Percentiles rank a stretch among this genome's conserved stretches.
phyloP scores from a whole-genome alignment of 2,113 vertebrate species.

The Otolemur garnettii region DNA sequence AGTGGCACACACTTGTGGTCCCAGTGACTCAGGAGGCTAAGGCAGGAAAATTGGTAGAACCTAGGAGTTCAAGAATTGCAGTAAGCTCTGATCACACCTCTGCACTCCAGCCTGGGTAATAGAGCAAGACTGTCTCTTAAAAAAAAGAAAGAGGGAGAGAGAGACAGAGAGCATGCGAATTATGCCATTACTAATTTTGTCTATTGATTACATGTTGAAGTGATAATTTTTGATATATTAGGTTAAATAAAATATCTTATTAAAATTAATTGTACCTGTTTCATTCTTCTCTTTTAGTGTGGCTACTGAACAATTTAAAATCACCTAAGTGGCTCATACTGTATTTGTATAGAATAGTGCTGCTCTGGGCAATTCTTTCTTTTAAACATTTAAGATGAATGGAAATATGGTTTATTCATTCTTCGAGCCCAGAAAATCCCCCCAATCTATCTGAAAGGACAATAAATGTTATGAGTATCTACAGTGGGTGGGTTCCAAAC shows the following conservation, averaged over 20 bases:
- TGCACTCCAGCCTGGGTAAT: too few relatives aligned
- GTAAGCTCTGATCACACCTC: too few relatives aligned
- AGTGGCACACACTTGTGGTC: too few relatives aligned
- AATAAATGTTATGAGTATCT: background rate
- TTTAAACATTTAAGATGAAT: background rate
- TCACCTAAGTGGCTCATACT: background rate
- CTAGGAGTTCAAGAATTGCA: too few relatives aligned
- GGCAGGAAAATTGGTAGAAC: too few relatives aligned
- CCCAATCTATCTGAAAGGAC: background rate
- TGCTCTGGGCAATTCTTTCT: background rate
- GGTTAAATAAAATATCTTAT: background rate
- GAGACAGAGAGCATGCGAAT: background rate
- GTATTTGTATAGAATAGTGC: background rate
- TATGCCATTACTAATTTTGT: background rate
- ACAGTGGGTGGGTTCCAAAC: background rate
- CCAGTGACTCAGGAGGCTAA: too few relatives aligned
- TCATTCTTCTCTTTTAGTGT: background rate
- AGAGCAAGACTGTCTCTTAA: too few relatives aligned
- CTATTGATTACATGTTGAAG: background rate
- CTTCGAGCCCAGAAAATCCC: constrained; percentile 21
- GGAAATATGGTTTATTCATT: background rate
- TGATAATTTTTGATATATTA: background rate
- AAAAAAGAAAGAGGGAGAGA: background rate
- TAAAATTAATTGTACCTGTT: background rate
- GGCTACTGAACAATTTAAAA: background rate